Evolutionary conservation across 2,113 vertebrate genomes (phyloP), one percentile per base, ranked within the genome.

Genomic region (Rhineura floridana): DNA sequence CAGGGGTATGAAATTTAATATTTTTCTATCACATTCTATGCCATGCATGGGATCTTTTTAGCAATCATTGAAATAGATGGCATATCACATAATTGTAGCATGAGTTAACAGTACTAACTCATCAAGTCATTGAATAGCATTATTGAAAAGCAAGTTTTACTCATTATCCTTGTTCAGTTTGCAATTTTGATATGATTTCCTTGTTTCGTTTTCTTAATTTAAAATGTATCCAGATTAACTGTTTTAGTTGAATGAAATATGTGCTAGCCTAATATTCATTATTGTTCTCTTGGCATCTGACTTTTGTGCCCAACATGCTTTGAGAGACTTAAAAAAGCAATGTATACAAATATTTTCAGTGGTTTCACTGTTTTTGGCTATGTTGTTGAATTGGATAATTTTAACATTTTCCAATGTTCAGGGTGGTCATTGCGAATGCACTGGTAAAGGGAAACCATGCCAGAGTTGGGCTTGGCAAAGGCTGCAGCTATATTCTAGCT

Each of bases 1-100:
- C 97, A 93, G 97, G 95, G 97, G 97, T 98, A 98, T 96, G 97
- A 93, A 96, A 95, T 95, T 95, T 96, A 95, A 96, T 95, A 92
- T 94, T 90, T 93, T 90, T 93, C 72, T 94, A 94, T 95, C 91
- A 90, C 93, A 83, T 94, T 94, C 86, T 85, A 93, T 95, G 88
- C 93, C 87, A 89, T 97, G 96, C 96, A 96, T 97, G 96, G 94
- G 90, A 92, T 83, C 87, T 92, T 88, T 89, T 90, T 93, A 95
- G 90, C 84, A 89, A 87, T 95, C 94, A 94, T 95, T 84, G 78
- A 88, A 94, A 86, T 87, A 91, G 63, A 90, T 86, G n/a, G 81
- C 93, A 88, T 93, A 94, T 96, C 89, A 88, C 94, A 95, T 95
- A 93, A 91, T 93, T 92, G 90, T 89, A 94, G 95, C 95, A 96